A percentile compares a stretch with the other conserved stretches of the same genome.
phyloP scores from a whole-genome alignment of 1,140 invertebrate species.

The Belonocnema kinseyi region DNA sequence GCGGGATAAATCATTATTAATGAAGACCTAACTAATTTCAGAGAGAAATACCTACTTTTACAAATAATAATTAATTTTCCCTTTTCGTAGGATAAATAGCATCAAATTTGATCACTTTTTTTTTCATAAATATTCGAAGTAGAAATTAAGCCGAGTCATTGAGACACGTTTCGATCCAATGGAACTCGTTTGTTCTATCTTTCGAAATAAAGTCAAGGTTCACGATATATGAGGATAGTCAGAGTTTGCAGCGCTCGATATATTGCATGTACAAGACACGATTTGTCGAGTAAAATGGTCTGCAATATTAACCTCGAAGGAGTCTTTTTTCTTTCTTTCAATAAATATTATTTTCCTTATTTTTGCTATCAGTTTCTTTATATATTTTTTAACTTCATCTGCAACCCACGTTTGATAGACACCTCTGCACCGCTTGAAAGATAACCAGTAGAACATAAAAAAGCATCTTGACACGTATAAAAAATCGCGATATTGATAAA shows the following conservation, averaged over 20 bases:
- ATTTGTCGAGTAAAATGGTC: not conserved
- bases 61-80: too few relatives aligned
- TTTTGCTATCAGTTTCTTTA: not conserved
- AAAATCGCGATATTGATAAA: not conserved
- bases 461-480: not conserved
- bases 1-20: too few relatives aligned
- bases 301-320: not conserved
- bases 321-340: not conserved
- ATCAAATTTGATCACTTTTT: too few relatives aligned
- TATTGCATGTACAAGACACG: conserved; percentile 6
- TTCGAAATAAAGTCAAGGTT: conserved; percentile 11
- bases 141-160: not conserved
- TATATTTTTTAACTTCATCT: too few relatives aligned
- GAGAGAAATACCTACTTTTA: too few relatives aligned
- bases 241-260: not conserved
- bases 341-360: not conserved
- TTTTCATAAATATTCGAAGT: not conserved
- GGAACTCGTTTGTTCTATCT: not conserved
- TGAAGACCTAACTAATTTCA: not conserved
- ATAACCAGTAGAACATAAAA: not conserved
- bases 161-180: not conserved
- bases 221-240: not conserved
- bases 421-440: not conserved
- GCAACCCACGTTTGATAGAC: too few relatives aligned
- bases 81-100: too few relatives aligned